These are phyloP conservation scores for Papilio helenus DNA, from an alignment of 1,140 invertebrate species.

Conservation along the genomic window DNA sequence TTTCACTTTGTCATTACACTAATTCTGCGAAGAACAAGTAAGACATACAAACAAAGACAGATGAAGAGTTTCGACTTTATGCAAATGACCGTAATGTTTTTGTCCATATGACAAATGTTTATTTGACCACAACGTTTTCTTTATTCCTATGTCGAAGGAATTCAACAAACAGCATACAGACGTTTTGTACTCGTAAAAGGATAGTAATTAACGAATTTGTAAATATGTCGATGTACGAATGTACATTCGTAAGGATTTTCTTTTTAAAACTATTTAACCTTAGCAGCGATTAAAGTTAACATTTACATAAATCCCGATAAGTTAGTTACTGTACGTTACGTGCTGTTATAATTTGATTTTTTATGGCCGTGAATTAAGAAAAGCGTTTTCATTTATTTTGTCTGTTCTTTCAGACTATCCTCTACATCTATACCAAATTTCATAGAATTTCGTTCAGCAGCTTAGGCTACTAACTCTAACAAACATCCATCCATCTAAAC, in stretches of 20 bases:
- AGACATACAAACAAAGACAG: background rate
- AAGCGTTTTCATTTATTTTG: conserved; percentile 35
- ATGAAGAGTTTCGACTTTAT: too few relatives aligned
- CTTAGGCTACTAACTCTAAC: too few relatives aligned
- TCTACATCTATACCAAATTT: too few relatives aligned
- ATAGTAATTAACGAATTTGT: background rate
- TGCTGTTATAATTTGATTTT: conserved; percentile 36
- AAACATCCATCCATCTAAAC: too few relatives aligned
- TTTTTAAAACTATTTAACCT: background rate
- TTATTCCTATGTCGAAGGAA: background rate
- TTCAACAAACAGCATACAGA: background rate
- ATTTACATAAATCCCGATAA: conserved; percentile 26
- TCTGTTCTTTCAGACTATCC: too few relatives aligned
- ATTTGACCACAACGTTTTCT: background rate
- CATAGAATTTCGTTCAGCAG: too few relatives aligned
- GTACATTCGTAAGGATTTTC: background rate
- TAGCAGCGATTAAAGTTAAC: conserved; percentile 20
- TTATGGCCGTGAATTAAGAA: conserved; percentile 39
- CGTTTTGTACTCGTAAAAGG: background rate
- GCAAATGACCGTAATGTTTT: too few relatives aligned
- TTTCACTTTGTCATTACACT: background rate
- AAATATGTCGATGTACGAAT: background rate
- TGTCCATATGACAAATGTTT: too few relatives aligned
- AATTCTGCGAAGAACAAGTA: background rate
- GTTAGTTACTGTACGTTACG: conserved; percentile 21